These are phyloP conservation scores for Plectropomus leopardus DNA, from an alignment of 2,113 vertebrate species.

Conservation along the genomic window DNA sequence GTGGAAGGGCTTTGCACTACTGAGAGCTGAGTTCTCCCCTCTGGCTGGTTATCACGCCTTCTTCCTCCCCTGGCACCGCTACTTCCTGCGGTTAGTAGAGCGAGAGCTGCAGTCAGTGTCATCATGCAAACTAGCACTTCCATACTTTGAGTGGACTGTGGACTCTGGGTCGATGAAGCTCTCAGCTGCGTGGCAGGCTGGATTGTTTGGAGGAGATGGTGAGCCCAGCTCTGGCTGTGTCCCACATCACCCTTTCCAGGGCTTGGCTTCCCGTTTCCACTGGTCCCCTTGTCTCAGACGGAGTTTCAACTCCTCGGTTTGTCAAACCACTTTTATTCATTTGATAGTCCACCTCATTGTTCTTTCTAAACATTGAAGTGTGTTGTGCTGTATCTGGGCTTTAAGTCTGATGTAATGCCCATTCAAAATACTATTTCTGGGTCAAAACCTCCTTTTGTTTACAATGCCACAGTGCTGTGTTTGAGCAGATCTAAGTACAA, in stretches of 20 bases:
- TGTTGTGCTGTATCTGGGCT: constrained; percentile 4
- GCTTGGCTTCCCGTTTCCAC: constrained; percentile 1
- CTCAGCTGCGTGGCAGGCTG: constrained; percentile 69
- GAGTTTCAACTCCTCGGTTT: constrained; percentile 68
- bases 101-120: constrained; percentile 63
- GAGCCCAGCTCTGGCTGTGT: constrained; percentile 56
- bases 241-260: constrained; percentile 63
- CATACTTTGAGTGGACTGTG: constrained; percentile 77
- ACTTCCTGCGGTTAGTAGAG: constrained; percentile 69
- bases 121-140: constrained; percentile 66
- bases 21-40: constrained; percentile 63
- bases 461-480: no score
- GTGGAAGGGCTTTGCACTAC: constrained; percentile 64
- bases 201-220: constrained; percentile 67
- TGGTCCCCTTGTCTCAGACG: constrained; percentile 74
- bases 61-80: constrained; percentile 75
- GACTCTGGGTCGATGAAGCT: constrained; percentile 64
- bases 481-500: no score
- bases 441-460: no score
- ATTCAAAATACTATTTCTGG: no score
- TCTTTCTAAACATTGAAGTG: not conserved
- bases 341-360: not conserved
- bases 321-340: constrained; percentile 4
- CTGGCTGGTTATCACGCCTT: constrained; percentile 43
- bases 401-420: no score